Conservation (phyloP, 2,797 vertebrate species). For the Sandelia bainsii region DNA sequence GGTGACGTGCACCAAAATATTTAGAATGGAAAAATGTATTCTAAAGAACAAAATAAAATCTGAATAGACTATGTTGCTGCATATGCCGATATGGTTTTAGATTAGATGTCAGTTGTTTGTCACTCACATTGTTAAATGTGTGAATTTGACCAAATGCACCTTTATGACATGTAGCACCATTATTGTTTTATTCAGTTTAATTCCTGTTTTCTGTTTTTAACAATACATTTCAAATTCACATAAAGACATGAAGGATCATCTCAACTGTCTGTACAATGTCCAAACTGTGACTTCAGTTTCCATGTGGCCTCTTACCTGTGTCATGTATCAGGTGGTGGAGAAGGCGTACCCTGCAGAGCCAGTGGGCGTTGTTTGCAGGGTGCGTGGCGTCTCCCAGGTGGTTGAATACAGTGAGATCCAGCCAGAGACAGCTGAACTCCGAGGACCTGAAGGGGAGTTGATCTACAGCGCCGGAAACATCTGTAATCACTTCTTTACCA, state of each 20-base stretch:
- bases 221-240: too few relatives aligned
- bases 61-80: too few relatives aligned
- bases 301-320: neutral
- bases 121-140: too few relatives aligned
- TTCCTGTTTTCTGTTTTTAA: too few relatives aligned
- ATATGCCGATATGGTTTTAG: too few relatives aligned
- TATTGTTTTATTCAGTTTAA: too few relatives aligned
- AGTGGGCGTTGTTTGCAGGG: slow-evolving; percentile 92
- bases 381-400: slow-evolving; percentile 89
- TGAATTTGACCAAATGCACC: too few relatives aligned
- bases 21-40: too few relatives aligned
- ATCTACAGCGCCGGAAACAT: slow-evolving; percentile 91
- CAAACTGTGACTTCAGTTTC: neutral
- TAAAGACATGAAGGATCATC: neutral
- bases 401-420: slow-evolving; percentile 96
- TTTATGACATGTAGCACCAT: too few relatives aligned
- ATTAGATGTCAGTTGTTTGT: too few relatives aligned
- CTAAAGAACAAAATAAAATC: too few relatives aligned
- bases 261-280: neutral
- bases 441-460: slow-evolving; percentile 80
- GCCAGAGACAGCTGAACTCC: slow-evolving; percentile 78
- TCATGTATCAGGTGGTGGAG: slow-evolving; percentile 89
- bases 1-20: too few relatives aligned
- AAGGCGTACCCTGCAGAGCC: slow-evolving; percentile 90
- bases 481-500: slow-evolving; percentile 96